These are phyloP conservation scores for Heptranchias perlo DNA, from an alignment of 2,113 vertebrate genomes.

Conservation along the genomic window DNA sequence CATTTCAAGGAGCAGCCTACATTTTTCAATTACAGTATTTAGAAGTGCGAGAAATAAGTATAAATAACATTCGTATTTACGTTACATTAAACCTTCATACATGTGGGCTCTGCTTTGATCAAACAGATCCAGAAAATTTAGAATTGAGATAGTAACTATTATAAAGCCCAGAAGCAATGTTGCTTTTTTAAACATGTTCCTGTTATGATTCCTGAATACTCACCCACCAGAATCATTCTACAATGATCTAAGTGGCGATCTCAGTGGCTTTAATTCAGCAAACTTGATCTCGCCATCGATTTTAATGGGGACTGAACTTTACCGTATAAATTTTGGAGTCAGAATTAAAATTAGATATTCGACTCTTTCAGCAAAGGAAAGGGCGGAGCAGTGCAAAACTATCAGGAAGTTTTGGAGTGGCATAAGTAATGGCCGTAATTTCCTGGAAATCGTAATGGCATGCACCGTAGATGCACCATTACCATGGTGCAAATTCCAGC, in stretches of 20 bases:
- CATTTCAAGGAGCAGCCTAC: background rate
- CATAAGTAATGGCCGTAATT: background rate
- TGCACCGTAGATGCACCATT: background rate
- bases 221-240: background rate
- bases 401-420: background rate
- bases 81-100: background rate
- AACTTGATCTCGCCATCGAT: background rate
- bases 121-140: background rate
- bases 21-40: background rate
- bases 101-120: background rate
- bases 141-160: background rate
- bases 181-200: background rate
- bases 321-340: background rate
- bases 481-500: background rate
- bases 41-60: background rate
- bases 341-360: background rate
- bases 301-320: background rate
- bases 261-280: background rate
- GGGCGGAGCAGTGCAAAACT: background rate
- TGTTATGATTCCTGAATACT: too few species aligned
- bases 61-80: background rate
- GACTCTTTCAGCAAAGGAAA: slow-evolving; percentile 4
- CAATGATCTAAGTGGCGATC: background rate
- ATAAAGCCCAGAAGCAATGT: background rate
- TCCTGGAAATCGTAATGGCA: background rate